phyloP scores from a whole-genome alignment of 2,888 invertebrate species.

The Gari tellinella region DNA sequence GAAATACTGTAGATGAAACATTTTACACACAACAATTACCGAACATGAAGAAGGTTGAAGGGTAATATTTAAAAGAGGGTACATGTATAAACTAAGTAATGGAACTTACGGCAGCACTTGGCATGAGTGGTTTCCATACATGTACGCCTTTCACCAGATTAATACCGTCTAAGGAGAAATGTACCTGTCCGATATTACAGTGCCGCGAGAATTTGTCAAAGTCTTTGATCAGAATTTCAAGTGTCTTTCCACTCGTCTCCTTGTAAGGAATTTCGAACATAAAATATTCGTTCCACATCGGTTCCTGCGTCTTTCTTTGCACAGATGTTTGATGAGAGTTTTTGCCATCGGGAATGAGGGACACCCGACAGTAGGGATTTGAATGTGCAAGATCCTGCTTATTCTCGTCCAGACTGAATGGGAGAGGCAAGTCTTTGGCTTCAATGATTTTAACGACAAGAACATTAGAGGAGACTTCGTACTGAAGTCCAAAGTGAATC shows the following conservation, averaged over 20 bases:
- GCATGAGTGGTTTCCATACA: constrained; percentile 84
- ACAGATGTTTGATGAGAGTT: constrained; percentile 85
- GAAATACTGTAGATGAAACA: too few species aligned
- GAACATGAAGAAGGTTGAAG: too few species aligned
- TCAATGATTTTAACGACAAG: constrained; percentile 84
- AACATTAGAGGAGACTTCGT: constrained; percentile 80
- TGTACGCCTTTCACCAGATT: constrained; percentile 84
- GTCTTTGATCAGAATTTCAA: constrained; percentile 85
- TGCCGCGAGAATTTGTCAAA: constrained; percentile 85
- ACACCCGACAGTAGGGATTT: constrained; percentile 84
- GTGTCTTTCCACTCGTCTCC: constrained; percentile 83
- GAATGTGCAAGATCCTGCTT: constrained; percentile 85
- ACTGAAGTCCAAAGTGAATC: constrained; percentile 83
- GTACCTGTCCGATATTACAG: constrained; percentile 84
- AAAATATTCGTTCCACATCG: constrained; percentile 85
- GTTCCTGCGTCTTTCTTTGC: constrained; percentile 85
- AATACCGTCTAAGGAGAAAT: constrained; percentile 82
- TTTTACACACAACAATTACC: too few species aligned
- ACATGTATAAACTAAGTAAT: too few species aligned
- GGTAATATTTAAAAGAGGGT: too few species aligned
- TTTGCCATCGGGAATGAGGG: constrained; percentile 84
- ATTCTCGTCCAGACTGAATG: constrained; percentile 80
- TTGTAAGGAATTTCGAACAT: constrained; percentile 84
- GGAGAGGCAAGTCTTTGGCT: constrained; percentile 84
- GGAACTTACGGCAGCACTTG: constrained; percentile 80